Evolutionary conservation across 2,113 vertebrate species (phyloP), one percentile per base, ranked within the genome.

Genomic region (Pithys albifrons): DNA sequence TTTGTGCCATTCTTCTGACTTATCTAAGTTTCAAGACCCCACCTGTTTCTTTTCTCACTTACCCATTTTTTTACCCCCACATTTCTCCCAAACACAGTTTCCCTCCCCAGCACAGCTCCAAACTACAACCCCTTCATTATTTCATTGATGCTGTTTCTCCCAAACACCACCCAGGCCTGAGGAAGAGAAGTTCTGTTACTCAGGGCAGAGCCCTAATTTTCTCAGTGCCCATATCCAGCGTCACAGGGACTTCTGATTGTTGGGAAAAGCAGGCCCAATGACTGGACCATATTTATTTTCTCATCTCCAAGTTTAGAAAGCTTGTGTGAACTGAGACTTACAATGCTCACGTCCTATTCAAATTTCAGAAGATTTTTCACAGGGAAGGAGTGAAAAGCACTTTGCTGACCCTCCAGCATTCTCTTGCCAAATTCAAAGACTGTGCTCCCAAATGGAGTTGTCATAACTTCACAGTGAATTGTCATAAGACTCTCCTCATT

Each of bases 281-380:
- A 54, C 55, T 41, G 67, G 9, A 69, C 29, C 7, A 9, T 7
- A 6, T 51, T 87, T 82, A 65, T 84, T 82, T 91, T 91, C 81
- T 88, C 72, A 91, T 88, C 57, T 85, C 48, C 5, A 7, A n/a
- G 78, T 79, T 76, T 66, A 72, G 39, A 82, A 87, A 82, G n/a
- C 33, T 85, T 88, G 35, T 95, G 91, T 85, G 82, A 96, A 90
- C 59, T 35, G 66, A 88, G 46, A 58, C 39, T 93, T 93, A 59
- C 59, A 94, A 35, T 0, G 1, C 58, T 95, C 91, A 93, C 59
- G 88, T 92, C 80, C 66, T 82, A 69, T 92, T 81, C 91, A 74
- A 85, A 96, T 87, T 93, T 91, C 62, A 85, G 73, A 74, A 92
- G 19, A 89, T 76, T 93, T 95, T 96, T 96, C 91, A 91, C 70